Percentiles rank a stretch among this genome's conserved stretches.
These are phyloP conservation scores for Sapajus apella DNA, from an alignment of 2,113 vertebrate species.

Conservation along the genomic window DNA sequence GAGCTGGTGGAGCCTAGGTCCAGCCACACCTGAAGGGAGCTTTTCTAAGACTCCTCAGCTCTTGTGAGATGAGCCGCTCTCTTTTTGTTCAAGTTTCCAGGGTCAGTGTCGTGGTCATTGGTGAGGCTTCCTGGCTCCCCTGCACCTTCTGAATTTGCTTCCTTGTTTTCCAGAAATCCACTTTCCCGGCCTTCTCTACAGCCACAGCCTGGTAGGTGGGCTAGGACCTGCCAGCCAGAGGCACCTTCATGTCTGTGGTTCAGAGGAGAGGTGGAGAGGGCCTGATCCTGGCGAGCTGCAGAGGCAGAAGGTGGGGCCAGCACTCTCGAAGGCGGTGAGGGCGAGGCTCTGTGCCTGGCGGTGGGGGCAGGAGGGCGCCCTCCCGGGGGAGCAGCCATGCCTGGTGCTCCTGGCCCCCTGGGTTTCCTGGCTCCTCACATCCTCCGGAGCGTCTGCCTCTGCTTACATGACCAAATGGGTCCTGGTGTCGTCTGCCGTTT, in stretches of 20 bases:
- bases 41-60: background rate
- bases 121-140: background rate
- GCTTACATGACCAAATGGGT: background rate
- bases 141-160: background rate
- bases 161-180: background rate
- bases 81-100: too few species aligned
- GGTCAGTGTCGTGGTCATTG: background rate
- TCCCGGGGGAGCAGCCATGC: fast-evolving
- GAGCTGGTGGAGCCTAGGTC: background rate
- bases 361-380: background rate
- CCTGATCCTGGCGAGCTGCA: background rate
- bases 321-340: fast-evolving
- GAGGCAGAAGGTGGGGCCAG: background rate
- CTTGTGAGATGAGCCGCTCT: background rate
- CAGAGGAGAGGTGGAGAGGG: background rate
- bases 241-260: background rate
- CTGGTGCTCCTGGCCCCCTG: fast-evolving
- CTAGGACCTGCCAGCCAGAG: background rate
- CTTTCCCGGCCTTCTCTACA: background rate
- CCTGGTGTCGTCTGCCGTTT: fast-evolving
- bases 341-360: fast-evolving
- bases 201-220: background rate
- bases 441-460: fast-evolving
- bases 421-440: fast-evolving
- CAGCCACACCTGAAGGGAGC: background rate